Percentiles rank a stretch among this genome's conserved stretches.
Conservation (phyloP, 1,140 invertebrate species). For the Hycleus phaleratus region DNA sequence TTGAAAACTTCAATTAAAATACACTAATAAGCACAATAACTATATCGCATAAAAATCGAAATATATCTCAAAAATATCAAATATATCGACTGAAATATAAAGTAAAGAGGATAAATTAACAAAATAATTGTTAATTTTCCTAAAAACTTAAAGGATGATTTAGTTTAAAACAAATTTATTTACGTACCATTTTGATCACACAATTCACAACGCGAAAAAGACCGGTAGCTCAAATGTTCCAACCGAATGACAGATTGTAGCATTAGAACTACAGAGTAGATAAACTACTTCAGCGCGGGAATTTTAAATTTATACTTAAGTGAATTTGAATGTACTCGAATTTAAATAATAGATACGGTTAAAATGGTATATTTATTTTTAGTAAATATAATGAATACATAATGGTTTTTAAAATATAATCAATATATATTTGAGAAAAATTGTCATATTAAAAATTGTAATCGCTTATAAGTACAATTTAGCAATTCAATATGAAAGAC, state of each 20-base stretch:
- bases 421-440: no score
- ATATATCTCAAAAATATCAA: neutral
- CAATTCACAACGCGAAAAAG: slow-evolving; percentile 12
- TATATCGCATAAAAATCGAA: no score
- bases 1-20: neutral
- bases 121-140: slow-evolving; percentile 9
- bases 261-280: neutral
- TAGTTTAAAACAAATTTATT: slow-evolving; percentile 21
- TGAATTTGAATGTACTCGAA: no score
- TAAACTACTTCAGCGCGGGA: neutral
- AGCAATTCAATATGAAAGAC: no score
- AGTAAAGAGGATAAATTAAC: slow-evolving; percentile 2
- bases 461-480: no score
- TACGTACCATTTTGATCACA: slow-evolving; percentile 28
- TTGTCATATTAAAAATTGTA: no score
- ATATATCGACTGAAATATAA: slow-evolving; percentile 7
- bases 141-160: slow-evolving; percentile 15
- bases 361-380: no score
- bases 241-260: neutral
- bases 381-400: no score
- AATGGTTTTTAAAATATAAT: no score
- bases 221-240: neutral
- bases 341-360: no score
- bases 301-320: neutral
- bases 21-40: no score